Evolutionary conservation across 1,140 invertebrate genomes (phyloP), one percentile per base, ranked within the genome.

Genomic region (Pseudomyrmex cubaensis): DNA sequence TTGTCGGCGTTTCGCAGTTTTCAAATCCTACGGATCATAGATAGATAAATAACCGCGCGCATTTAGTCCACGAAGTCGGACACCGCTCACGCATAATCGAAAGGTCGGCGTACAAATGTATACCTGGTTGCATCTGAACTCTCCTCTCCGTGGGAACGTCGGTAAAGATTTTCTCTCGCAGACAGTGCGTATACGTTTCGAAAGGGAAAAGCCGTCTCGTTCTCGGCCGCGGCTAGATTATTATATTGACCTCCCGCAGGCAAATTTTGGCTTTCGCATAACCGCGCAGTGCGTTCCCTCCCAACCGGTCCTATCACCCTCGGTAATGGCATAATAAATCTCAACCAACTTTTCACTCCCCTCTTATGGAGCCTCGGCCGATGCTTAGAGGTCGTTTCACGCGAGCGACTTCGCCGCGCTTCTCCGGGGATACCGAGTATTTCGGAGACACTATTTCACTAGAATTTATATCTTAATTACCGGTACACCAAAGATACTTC

Each of bases 311-410:
- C 86, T 88, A 89, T 85, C 88, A 84, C 80, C 57, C 83, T 83
- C 76, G 86, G 90, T 92, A 92, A 92, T 91, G 77, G 89, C 84
- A 17, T 88, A 91, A 92, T 92, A 92, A 92, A 92, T 92, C 90
- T 92, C 35, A 35, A 64, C 44, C n/a, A 78, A 84, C 70, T 88
- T 86, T 87, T 85, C 84, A 77, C 17, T 78, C 46, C 50, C 61
- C 57, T 44, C 48, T 35, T 5, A 35, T 35, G 15, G 62, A 84
- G 62, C 63, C 63, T 46, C 35, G 50, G 73, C 54, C 76, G 66
- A 87, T 76, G 75, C 72, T 67, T 25, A 13, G 75, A 35, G 59
- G 57, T 77, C 66, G 73, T 75, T 84, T 82, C 82, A 64, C 64
- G 64, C 64, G 48, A 74, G 70, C 50, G 70, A 62, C 70, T 20